Evolutionary conservation across 1,140 invertebrate species (phyloP), one percentile per base, ranked within the genome.

Genomic region (Aphelinus certus): DNA sequence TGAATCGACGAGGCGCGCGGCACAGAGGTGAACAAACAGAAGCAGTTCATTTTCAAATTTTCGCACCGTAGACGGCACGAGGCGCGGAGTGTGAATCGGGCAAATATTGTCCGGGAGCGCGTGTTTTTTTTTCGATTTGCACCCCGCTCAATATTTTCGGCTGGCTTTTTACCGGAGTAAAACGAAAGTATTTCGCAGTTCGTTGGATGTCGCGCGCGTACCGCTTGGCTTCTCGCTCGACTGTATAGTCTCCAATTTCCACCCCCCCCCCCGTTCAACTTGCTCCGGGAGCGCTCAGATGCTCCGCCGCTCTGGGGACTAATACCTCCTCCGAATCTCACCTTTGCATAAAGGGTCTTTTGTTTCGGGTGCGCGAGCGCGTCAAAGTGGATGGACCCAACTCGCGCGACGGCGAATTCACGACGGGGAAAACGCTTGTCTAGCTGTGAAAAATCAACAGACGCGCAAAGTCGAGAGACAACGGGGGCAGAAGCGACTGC

Each of bases 401-500:
- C 10, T 26, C 48, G 26, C 26, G 26, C 26, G 26, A 26, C 26
- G 62, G 10, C 47, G 51, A 9, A 45, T 55, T 56, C n/a, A 42
- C 45, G 26, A 26, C 56, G n/a, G 9, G 42, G 45, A 53, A 60
- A 63, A 49, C 4, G 69, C 43, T 63, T 47, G 48, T 26, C 57
- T n/a, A 45, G 68, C 42, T 51, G 49, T 9, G 49, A 43, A 60
- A 73, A 73, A 67, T 61, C 64, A 73, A 73, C 63, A 61, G 58
- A 51, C n/a, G 47, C n/a, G 5, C 4, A n/a, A 42, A 46, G 45
- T 48, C 1, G 4, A 9, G 7, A 47, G 47, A 68, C 1, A 46
- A 2, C 10, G 3, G 26, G 9, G 55, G 9, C 26, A 2, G 7
- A 10, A 26, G 43, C 26, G 42, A 5, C 3, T 43, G 45, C 58